Conservation (phyloP, 2,797 vertebrate genomes). For the Halcyon chelicuti region DNA sequence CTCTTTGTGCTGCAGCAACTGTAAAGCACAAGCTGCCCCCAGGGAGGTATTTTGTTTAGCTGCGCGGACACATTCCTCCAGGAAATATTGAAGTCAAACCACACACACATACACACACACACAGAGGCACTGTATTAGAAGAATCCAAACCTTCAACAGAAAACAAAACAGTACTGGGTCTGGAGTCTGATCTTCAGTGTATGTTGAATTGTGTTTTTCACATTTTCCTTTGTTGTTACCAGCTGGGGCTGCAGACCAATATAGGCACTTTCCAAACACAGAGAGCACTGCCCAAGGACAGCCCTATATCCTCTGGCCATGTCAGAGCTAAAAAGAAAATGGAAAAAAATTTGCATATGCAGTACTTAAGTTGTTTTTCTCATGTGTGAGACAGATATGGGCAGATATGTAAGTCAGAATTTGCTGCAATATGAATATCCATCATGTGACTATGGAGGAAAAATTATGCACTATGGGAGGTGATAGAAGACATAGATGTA, state of each 20-base stretch:
- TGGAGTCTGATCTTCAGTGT: not conserved
- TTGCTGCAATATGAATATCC: not conserved
- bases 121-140: not conserved
- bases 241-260: not conserved
- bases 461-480: not conserved
- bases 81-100: conserved; percentile 60
- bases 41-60: conserved; percentile 65
- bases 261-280: not conserved
- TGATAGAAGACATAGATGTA: not conserved
- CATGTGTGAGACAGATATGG: not conserved
- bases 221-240: conserved; percentile 3
- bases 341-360: not conserved
- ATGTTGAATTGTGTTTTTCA: not conserved
- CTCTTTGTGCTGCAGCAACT: not conserved
- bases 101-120: not conserved
- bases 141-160: conserved; percentile 26
- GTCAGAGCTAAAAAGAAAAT: not conserved
- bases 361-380: not conserved
- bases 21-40: conserved; percentile 32
- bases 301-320: not conserved
- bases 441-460: not conserved
- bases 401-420: not conserved
- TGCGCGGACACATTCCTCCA: conserved; percentile 42
- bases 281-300: not conserved
- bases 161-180: conserved; percentile 6